Conservation (phyloP, 92 coral and sea anemone genomes). For the Porites evermanni region DNA sequence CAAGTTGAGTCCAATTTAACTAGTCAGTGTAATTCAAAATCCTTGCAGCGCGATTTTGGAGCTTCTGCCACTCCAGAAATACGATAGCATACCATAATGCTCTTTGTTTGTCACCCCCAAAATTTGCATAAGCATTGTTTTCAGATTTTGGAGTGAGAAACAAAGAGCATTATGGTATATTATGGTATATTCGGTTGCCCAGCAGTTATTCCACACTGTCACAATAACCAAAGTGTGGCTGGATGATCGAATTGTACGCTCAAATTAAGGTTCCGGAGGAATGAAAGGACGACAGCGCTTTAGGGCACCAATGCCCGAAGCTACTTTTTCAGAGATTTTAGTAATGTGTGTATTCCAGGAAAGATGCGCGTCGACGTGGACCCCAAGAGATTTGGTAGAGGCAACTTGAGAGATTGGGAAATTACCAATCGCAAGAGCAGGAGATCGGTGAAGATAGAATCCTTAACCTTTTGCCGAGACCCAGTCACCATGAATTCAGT, state of each 20-base stretch:
- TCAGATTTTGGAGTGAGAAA: too few species aligned
- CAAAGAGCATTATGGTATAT: too few species aligned
- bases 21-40: not conserved
- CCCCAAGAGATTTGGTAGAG: conserved; percentile 1
- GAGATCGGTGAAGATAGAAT: conserved; percentile 12
- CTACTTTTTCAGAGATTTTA: too few species aligned
- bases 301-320: too few species aligned
- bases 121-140: too few species aligned
- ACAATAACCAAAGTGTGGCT: too few species aligned
- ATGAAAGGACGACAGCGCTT: not conserved
- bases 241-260: not conserved
- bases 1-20: not conserved
- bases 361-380: not conserved
- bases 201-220: not conserved
- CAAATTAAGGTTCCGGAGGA: conserved; percentile 6
- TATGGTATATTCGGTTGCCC: not conserved
- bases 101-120: too few species aligned
- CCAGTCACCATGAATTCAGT: conserved; percentile 60
- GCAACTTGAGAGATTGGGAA: not conserved
- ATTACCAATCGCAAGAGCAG: conserved; percentile 33
- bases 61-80: too few species aligned
- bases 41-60: too few species aligned
- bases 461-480: conserved; percentile 52
- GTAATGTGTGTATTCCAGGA: too few species aligned
- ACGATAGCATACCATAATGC: too few species aligned